phyloP scores from a whole-genome alignment of 2,888 invertebrate genomes.

The Hyles lineata region DNA sequence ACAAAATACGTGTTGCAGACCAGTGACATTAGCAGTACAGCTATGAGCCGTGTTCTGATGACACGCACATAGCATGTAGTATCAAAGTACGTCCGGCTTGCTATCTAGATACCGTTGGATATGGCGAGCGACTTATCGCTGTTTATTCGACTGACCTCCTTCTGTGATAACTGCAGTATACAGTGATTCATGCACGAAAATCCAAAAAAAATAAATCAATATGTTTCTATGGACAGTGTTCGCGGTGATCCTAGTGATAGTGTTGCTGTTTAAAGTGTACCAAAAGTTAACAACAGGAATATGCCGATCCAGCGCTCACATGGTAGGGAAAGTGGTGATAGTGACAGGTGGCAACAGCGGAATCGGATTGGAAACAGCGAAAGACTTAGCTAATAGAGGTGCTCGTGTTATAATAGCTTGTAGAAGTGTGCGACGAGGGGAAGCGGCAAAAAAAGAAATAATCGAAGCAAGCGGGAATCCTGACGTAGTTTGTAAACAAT shows the following conservation, averaged over 20 bases:
- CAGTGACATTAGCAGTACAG: slow-evolving; percentile 50
- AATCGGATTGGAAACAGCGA: slow-evolving; percentile 82
- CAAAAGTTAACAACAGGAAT: slow-evolving; percentile 74
- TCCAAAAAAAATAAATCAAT: slow-evolving; percentile 35
- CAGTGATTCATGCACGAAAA: slow-evolving; percentile 34
- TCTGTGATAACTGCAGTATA: slow-evolving; percentile 38
- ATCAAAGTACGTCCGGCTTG: slow-evolving; percentile 32
- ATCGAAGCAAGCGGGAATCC: slow-evolving; percentile 68
- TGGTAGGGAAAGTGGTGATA: slow-evolving; percentile 78
- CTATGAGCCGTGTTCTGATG: slow-evolving; percentile 41
- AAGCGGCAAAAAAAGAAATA: slow-evolving; percentile 69
- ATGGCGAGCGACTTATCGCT: slow-evolving; percentile 42
- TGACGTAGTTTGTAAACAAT: slow-evolving; percentile 64
- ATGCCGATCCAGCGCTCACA: slow-evolving; percentile 74
- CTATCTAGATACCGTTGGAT: slow-evolving; percentile 51
- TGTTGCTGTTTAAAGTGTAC: slow-evolving; percentile 65
- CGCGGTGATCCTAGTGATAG: slow-evolving; percentile 48
- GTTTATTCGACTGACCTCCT: slow-evolving; percentile 44
- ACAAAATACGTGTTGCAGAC: slow-evolving; percentile 32
- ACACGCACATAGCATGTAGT: slow-evolving; percentile 35
- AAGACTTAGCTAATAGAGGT: slow-evolving; percentile 79
- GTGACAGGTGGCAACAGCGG: slow-evolving; percentile 80
- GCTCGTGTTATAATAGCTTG: slow-evolving; percentile 82
- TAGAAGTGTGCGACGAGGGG: slow-evolving; percentile 69
- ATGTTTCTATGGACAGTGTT: slow-evolving; percentile 58